Conservation (phyloP, 2,888 invertebrate genomes). For the Ditula angustiorana region DNA sequence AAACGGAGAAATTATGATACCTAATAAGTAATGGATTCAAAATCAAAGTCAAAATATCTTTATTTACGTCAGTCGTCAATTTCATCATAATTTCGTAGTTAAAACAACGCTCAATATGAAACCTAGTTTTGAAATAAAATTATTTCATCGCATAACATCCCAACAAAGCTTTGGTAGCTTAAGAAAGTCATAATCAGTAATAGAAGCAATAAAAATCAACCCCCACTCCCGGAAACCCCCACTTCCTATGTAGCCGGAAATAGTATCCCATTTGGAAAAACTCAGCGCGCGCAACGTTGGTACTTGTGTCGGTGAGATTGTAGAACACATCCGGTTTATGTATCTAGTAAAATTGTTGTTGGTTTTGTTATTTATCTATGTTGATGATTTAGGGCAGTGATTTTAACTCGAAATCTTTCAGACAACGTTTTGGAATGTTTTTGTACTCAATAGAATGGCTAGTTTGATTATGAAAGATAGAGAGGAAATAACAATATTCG, state of each 20-base stretch:
- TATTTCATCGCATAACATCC: no score
- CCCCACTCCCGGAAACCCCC: constrained; percentile 60
- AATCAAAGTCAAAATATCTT: no score
- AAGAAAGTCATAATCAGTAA: constrained; percentile 18
- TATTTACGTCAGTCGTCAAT: no score
- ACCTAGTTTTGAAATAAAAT: no score
- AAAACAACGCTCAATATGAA: no score
- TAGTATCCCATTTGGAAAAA: constrained; percentile 75
- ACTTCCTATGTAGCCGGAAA: constrained; percentile 64
- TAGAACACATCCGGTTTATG: constrained; percentile 23
- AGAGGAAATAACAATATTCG: no score
- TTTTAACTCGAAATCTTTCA: no score
- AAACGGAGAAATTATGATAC: no score
- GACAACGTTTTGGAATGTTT: neutral
- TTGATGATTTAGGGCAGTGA: neutral
- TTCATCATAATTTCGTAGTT: no score
- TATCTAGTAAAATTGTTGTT: constrained; percentile 29
- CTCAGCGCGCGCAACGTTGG: constrained; percentile 43
- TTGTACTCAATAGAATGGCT: no score
- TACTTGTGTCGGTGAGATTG: constrained; percentile 25
- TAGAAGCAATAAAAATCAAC: constrained; percentile 53
- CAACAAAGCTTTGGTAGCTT: neutral
- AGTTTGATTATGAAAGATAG: no score
- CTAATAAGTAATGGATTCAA: no score
- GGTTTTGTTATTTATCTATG: constrained; percentile 11